Percentiles rank a stretch among this genome's conserved stretches.
Conservation (phyloP, 2,797 vertebrate species). For the Enteromius anoplus region DNA sequence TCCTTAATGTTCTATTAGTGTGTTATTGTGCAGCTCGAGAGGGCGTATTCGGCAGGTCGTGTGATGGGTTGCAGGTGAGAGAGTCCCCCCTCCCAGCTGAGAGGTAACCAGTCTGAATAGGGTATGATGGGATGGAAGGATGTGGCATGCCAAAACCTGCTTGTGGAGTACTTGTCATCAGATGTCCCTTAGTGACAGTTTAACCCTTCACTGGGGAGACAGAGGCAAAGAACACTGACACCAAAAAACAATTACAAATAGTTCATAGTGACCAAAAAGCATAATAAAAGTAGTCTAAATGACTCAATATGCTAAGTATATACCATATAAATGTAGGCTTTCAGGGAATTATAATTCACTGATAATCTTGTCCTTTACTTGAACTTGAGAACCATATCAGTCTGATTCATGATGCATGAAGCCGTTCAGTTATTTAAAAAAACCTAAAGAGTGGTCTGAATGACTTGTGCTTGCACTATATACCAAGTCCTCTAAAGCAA, state of each 20-base stretch:
- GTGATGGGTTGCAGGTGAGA: constrained; percentile 32
- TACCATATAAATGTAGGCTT: not conserved
- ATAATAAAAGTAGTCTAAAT: not conserved
- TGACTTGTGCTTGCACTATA: not conserved
- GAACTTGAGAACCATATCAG: not conserved
- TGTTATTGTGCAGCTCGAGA: constrained; percentile 50
- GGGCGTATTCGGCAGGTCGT: constrained; percentile 28
- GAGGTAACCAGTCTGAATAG: not conserved
- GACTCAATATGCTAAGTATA: not conserved
- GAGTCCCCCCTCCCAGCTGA: not conserved
- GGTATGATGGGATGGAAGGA: not conserved
- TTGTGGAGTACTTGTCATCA: not conserved
- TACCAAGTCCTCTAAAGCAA: not conserved
- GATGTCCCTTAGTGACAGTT: not conserved
- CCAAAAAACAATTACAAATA: not conserved
- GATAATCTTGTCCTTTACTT: not conserved
- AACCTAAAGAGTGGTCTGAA: not conserved
- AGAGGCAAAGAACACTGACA: not conserved
- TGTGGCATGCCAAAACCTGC: not conserved
- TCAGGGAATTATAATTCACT: not conserved
- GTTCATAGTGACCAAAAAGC: not conserved
- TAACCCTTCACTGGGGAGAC: not conserved
- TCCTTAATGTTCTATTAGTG: constrained; percentile 62
- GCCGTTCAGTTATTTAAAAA: not conserved
- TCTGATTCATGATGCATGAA: not conserved